Percentiles rank a stretch among this genome's conserved stretches.
These are phyloP conservation scores for Acanthosepion esculentum DNA, from an alignment of 2,888 invertebrate genomes.

Conservation along the genomic window DNA sequence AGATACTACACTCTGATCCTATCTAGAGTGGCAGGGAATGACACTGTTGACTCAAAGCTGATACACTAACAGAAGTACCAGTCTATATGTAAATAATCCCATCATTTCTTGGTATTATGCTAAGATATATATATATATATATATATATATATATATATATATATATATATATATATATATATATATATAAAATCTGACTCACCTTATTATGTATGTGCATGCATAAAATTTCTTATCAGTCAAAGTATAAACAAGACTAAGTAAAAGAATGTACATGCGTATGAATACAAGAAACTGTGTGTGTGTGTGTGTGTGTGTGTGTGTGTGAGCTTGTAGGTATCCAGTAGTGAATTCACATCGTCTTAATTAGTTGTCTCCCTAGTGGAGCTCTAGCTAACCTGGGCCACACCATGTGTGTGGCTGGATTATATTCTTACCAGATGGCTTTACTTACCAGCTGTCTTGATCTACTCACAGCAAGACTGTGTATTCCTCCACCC, in stretches of 20 bases:
- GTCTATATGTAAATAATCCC: too few relatives aligned
- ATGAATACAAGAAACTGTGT: neutral
- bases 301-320: neutral
- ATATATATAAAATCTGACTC: too few relatives aligned
- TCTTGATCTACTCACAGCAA: constrained; percentile 11
- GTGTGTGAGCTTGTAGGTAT: neutral
- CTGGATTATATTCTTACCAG: constrained; percentile 9
- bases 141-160: too few relatives aligned
- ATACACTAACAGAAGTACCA: too few relatives aligned
- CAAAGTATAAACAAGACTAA: neutral
- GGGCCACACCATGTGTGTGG: neutral
- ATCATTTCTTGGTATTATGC: too few relatives aligned
- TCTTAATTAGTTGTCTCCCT: constrained; percentile 6
- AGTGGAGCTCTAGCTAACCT: neutral
- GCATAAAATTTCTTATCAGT: neutral
- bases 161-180: too few relatives aligned
- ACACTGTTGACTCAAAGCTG: too few relatives aligned
- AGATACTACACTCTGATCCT: too few relatives aligned
- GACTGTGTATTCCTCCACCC: neutral
- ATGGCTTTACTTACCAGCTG: neutral
- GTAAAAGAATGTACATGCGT: neutral
- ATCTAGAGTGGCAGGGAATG: too few relatives aligned
- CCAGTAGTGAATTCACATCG: neutral
- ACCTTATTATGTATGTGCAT: neutral
- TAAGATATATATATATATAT: too few relatives aligned